Evolutionary conservation across 2,797 vertebrate species (phyloP).

Genomic region (Vespertilio murinus): DNA sequence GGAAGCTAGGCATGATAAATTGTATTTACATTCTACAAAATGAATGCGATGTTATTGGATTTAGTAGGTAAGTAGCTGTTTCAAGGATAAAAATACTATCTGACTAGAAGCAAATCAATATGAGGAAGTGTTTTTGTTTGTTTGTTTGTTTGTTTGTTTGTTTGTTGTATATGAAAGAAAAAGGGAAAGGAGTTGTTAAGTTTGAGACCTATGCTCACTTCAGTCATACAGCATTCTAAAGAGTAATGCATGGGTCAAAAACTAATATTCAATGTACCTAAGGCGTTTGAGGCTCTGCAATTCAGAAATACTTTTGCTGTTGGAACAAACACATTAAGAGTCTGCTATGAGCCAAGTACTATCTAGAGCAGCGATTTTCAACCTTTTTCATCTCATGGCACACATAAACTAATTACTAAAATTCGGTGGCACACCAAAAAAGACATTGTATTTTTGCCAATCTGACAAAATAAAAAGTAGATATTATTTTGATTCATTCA

Average conservation of each 20-base stretch:
- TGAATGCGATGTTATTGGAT: conserved; percentile 61
- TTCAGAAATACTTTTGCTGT: neutral
- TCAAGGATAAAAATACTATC: conserved; percentile 29
- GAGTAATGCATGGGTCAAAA: neutral
- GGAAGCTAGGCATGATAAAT: conserved; percentile 35
- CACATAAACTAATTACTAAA: neutral
- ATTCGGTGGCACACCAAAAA: neutral
- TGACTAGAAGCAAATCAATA: conserved; percentile 17
- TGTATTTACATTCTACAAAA: conserved; percentile 71
- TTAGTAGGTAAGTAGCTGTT: conserved; percentile 58
- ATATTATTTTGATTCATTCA: neutral
- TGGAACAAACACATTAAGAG: neutral
- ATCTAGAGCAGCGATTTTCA: neutral
- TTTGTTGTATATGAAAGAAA: neutral
- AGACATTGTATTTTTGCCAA: neutral
- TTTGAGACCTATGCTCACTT: neutral
- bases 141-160: neutral
- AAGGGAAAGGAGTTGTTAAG: neutral
- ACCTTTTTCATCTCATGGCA: neutral
- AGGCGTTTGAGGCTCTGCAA: neutral
- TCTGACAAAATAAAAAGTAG: neutral
- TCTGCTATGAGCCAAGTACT: neutral
- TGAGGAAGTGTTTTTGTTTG: neutral
- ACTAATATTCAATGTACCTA: neutral
- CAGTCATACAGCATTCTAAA: neutral